Conservation (phyloP, 2,113 vertebrate genomes). For the Zapornia atra region DNA sequence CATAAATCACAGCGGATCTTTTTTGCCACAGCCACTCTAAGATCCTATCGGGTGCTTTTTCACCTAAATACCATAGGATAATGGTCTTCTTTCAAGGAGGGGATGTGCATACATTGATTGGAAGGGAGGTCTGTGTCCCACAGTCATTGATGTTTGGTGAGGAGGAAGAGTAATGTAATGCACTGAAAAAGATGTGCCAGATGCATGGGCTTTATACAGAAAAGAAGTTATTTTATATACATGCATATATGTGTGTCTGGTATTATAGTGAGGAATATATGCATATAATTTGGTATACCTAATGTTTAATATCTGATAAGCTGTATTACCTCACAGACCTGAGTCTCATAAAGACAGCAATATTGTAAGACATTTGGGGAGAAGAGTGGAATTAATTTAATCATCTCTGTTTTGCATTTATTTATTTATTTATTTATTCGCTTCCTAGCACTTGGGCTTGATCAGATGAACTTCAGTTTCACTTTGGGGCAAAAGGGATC, state of each 20-base stretch:
- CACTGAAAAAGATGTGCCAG: not conserved
- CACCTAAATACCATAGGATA: conserved; percentile 47
- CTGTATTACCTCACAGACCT: not conserved
- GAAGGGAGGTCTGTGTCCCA: conserved; percentile 8
- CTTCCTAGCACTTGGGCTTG: not conserved
- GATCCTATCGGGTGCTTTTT: conserved; percentile 56
- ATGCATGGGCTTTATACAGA: not conserved
- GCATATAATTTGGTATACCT: not conserved
- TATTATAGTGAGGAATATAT: not conserved
- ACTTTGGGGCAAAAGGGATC: not conserved
- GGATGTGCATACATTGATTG: not conserved
- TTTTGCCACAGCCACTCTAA: conserved; percentile 68
- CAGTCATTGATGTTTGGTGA: not conserved
- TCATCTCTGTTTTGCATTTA: not conserved
- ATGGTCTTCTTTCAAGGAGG: conserved; percentile 32
- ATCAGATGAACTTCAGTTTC: not conserved
- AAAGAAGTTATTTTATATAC: not conserved
- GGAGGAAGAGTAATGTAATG: not conserved
- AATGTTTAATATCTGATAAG: not conserved
- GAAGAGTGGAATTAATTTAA: not conserved
- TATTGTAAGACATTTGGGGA: not conserved
- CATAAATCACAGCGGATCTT: conserved; percentile 73
- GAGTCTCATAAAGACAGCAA: not conserved
- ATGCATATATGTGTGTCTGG: not conserved
- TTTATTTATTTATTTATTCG: not conserved